Evolutionary conservation across 2,888 invertebrate genomes (phyloP).

Genomic region (Caprella mutica): DNA sequence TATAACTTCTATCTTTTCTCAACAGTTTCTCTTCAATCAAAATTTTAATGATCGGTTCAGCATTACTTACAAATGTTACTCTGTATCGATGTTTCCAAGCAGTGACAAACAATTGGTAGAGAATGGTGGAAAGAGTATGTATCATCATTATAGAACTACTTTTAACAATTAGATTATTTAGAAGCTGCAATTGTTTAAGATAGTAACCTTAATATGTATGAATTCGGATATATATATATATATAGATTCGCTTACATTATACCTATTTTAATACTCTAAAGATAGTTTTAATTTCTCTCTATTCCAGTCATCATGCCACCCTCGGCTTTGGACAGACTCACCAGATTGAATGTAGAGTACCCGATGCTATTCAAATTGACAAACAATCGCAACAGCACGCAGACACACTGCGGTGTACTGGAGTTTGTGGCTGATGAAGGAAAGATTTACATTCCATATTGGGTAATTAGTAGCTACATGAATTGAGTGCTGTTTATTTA

Average conservation of each 20-base stretch:
- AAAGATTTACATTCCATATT: constrained; percentile 92
- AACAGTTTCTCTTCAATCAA: constrained; percentile 27
- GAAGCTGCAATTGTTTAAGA: too few relatives aligned
- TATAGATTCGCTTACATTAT: too few relatives aligned
- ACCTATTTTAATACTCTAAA: too few relatives aligned
- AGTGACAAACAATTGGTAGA: constrained; percentile 89
- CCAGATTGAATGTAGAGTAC: constrained; percentile 86
- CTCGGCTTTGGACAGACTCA: constrained; percentile 83
- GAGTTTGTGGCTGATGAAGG: constrained; percentile 99
- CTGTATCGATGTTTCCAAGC: constrained; percentile 88
- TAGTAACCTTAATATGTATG: too few relatives aligned
- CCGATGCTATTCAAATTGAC: constrained; percentile 96
- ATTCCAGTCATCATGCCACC: constrained; percentile 93
- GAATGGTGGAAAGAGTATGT: constrained; percentile 83
- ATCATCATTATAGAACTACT: too few relatives aligned
- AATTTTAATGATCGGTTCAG: constrained; percentile 50
- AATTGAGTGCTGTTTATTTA: not conserved
- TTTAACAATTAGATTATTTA: too few relatives aligned
- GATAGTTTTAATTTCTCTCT: constrained; percentile 33
- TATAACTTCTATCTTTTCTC: not conserved
- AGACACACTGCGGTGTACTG: constrained; percentile 82
- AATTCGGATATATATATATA: not conserved
- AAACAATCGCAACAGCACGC: constrained; percentile 68
- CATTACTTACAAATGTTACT: constrained; percentile 77
- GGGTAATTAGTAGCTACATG: constrained; percentile 53